Percentiles rank a stretch among this genome's conserved stretches.
Conservation (phyloP, 2,888 invertebrate species). For the Apomyelois bistriatella region DNA sequence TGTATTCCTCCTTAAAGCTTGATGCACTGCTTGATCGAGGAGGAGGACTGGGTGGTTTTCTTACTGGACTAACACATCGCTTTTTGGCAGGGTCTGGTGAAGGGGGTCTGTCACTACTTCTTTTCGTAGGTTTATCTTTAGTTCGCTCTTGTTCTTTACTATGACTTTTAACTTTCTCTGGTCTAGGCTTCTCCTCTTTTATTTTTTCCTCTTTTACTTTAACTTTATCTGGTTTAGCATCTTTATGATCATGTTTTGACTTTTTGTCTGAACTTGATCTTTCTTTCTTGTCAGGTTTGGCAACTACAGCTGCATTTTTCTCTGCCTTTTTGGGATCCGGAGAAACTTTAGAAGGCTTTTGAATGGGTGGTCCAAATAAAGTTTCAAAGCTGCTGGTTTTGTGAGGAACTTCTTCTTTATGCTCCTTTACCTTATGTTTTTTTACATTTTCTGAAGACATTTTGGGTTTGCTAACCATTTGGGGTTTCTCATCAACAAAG, state of each 20-base stretch:
- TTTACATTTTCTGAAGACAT: conserved; percentile 79
- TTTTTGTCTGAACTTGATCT: conserved; percentile 69
- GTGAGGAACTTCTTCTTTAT: conserved; percentile 76
- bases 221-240: conserved; percentile 63
- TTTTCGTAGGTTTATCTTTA: conserved; percentile 78
- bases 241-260: conserved; percentile 71
- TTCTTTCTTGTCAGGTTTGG: conserved; percentile 75
- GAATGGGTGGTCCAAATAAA: conserved; percentile 91
- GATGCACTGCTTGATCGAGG: conserved; percentile 64
- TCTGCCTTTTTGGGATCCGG: conserved; percentile 82
- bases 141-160: conserved; percentile 78
- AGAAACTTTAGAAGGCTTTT: conserved; percentile 85
- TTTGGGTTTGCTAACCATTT: conserved; percentile 86
- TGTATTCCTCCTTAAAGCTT: conserved; percentile 68
- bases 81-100: conserved; percentile 67
- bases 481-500: conserved; percentile 77
- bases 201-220: conserved; percentile 72
- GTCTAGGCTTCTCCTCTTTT: conserved; percentile 70
- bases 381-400: conserved; percentile 86
- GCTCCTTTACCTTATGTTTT: conserved; percentile 81
- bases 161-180: conserved; percentile 72
- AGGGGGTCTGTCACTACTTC: conserved; percentile 59
- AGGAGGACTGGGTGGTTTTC: conserved; percentile 55
- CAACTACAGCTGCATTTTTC: conserved; percentile 42
- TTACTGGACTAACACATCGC: conserved; percentile 54